These are phyloP conservation scores for Baronia brevicornis DNA, from an alignment of 2,888 invertebrate species.

Conservation along the genomic window DNA sequence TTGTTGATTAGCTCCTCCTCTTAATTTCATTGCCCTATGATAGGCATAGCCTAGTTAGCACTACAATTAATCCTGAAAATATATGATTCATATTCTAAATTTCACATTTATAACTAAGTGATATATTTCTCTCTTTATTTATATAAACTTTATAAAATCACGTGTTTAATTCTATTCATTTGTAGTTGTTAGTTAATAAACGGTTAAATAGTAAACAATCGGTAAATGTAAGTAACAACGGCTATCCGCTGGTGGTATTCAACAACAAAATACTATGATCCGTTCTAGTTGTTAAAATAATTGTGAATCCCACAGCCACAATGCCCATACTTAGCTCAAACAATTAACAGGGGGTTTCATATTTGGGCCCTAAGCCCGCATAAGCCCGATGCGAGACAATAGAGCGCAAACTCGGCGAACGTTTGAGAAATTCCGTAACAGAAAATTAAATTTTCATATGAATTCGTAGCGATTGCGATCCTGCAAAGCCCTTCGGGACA, in stretches of 20 bases:
- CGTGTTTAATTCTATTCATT: too few species aligned
- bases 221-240: constrained; percentile 27
- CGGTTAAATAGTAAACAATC: constrained; percentile 29
- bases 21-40: constrained; percentile 6
- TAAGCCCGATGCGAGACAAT: constrained; percentile 61
- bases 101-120: constrained; percentile 20
- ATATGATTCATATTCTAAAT: constrained; percentile 27
- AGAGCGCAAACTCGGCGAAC: constrained; percentile 54
- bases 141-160: too few species aligned
- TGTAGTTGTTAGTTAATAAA: too few species aligned
- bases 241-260: constrained; percentile 36
- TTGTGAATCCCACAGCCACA: constrained; percentile 55
- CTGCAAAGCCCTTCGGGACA: constrained; percentile 56
- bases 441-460: constrained; percentile 72
- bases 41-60: not conserved
- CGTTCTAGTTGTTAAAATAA: constrained; percentile 59
- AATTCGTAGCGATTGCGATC: constrained; percentile 56
- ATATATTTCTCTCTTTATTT: too few species aligned
- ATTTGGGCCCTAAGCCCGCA: constrained; percentile 59
- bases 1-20: not conserved
- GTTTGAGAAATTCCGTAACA: constrained; percentile 62
- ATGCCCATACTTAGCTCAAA: constrained; percentile 62
- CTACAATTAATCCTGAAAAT: constrained; percentile 20
- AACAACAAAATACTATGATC: constrained; percentile 54
- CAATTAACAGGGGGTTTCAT: constrained; percentile 65